Base-by-base conservation (phyloP, 2,888 invertebrate genomes). In the Ferrisia virgata region DNA sequence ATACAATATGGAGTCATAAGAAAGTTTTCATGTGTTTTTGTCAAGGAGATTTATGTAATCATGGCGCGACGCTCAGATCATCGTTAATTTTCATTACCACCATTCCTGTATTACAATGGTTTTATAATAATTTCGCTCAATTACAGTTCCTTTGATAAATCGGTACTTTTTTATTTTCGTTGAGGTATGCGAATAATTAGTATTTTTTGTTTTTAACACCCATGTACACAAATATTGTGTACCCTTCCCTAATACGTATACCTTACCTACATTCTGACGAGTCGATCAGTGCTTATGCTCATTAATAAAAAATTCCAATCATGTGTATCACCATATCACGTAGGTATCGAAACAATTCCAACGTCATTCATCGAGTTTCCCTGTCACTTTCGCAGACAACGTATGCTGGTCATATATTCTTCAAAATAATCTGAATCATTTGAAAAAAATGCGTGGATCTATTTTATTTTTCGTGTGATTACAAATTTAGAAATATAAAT, bases 21-120 rank as follows among this genome's bases (percentile, higher is more conserved):
- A 94, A 93, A 82, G 96, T 96, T 0, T 93, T 93, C 87, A 95
- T 96, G 94, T 97, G 97, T 88, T 95, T 97, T 88, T 97, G 97
- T 87, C 92, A 92, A 87, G 97, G 97, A 5, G 96, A 97, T 89
- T 90, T 97, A 43, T 97, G 97, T 88, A 97, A 97, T 88, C 18
- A 11, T 18, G 11, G 72, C 28, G n/a, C 31, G 1, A 15, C 25
- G 8, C 2, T 83, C 31, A 8, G 25, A 47, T 83, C 83, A 31
- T 83, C 83, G 13, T 36, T 76, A 18, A 76, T n/a, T 18, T 36
- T 18, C 18, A 36, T 76, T 28, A 9, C 8, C 0, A 4, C 9
- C 15, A 9, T 76, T 18, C 28, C 18, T 3, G 36, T 9, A 2
- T 76, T 76, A 15, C 36, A 76, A n/a, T 36, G 9, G 33, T 36